Conservation (phyloP, 2,113 vertebrate genomes). For the Corydoras maculifer region DNA sequence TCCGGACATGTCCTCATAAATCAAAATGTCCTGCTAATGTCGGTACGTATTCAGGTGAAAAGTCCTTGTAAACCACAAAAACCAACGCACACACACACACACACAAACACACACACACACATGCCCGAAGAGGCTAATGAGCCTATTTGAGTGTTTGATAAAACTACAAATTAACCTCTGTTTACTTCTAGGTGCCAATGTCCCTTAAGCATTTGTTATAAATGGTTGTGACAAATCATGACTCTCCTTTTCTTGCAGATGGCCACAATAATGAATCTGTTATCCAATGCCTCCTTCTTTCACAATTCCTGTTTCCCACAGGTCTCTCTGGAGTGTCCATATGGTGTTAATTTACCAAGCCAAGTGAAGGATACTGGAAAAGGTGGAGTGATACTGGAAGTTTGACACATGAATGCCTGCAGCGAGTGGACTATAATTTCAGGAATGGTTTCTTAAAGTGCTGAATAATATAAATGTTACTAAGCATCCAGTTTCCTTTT, state of each 20-base stretch:
- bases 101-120: no score
- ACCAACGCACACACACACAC: no score
- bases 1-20: no score
- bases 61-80: no score
- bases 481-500: background rate
- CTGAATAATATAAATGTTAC: background rate
- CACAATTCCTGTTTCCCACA: conserved; percentile 32
- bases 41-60: no score
- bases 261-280: conserved; percentile 22
- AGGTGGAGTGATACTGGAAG: conserved; percentile 30
- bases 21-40: no score
- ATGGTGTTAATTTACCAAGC: conserved; percentile 40
- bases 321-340: conserved; percentile 32
- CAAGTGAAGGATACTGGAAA: conserved; percentile 35
- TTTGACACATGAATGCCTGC: conserved; percentile 27
- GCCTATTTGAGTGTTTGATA: background rate
- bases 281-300: conserved; percentile 19
- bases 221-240: background rate
- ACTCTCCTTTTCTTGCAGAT: conserved; percentile 12
- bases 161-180: background rate
- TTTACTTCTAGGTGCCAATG: background rate
- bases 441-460: conserved; percentile 16
- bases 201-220: background rate
- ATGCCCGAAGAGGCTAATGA: background rate
- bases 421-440: conserved; percentile 29